Conservation (phyloP, 2,888 invertebrate genomes). For the Pollenia angustigena region DNA sequence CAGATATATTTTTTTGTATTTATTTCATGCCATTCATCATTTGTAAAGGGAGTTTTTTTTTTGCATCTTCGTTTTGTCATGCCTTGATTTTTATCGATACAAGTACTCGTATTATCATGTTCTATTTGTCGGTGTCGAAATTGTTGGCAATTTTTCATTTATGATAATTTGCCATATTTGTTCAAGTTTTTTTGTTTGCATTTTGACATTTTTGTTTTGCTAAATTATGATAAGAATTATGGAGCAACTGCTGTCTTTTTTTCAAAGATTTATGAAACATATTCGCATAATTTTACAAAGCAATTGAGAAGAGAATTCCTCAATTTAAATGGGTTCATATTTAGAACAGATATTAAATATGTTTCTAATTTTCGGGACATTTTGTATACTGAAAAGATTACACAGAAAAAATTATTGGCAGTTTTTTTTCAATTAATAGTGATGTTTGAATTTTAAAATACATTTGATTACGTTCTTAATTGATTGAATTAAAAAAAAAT, state of each 20-base stretch:
- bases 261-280: neutral
- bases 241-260: conserved; percentile 67
- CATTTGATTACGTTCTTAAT: no score
- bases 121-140: conserved; percentile 66
- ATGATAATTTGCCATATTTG: conserved; percentile 73
- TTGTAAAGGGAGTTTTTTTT: conserved; percentile 40
- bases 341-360: no score
- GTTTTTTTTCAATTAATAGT: no score
- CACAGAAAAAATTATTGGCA: no score
- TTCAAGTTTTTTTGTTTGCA: conserved; percentile 21
- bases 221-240: conserved; percentile 69
- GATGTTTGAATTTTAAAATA: no score
- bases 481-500: no score
- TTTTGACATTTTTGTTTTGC: conserved; percentile 37
- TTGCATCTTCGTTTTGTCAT: conserved; percentile 32
- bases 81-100: conserved; percentile 70
- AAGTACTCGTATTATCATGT: conserved; percentile 51
- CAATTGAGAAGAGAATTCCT: no score
- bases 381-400: no score
- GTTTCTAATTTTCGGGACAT: no score
- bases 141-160: conserved; percentile 72
- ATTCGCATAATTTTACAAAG: neutral
- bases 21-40: conserved; percentile 61
- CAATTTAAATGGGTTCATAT: no score
- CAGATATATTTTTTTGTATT: conserved; percentile 12